A percentile compares a stretch with the other conserved stretches of the same genome.
These are phyloP conservation scores for Rhynchophorus ferrugineus DNA, from an alignment of 1,140 invertebrate genomes.

Conservation along the genomic window DNA sequence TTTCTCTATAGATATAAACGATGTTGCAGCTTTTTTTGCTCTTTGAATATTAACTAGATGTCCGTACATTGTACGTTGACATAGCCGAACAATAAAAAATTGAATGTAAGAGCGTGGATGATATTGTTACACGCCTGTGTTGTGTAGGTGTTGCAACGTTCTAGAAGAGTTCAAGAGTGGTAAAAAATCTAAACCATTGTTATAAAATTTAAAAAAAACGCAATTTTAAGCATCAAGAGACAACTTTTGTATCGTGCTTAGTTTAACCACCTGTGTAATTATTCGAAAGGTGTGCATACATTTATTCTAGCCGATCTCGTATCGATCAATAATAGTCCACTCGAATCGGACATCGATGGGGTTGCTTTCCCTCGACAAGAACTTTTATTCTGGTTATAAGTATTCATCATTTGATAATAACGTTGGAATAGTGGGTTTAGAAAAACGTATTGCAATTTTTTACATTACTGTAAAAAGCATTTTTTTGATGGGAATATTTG, in stretches of 20 bases:
- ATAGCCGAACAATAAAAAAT: background rate
- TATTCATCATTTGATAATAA: too few relatives aligned
- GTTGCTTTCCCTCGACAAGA: too few relatives aligned
- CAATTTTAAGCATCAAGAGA: slow-evolving; percentile 6
- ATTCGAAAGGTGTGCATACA: slow-evolving; percentile 1
- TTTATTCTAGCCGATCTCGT: background rate
- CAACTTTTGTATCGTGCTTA: slow-evolving; percentile 16
- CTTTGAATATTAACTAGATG: background rate
- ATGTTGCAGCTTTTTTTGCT: background rate
- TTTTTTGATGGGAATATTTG: too few relatives aligned
- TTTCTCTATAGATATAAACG: too few relatives aligned
- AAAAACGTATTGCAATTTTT: too few relatives aligned
- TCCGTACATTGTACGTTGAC: background rate
- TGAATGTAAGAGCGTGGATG: background rate
- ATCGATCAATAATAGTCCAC: background rate
- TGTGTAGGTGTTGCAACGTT: slow-evolving; percentile 8
- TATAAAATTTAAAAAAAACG: slow-evolving; percentile 9
- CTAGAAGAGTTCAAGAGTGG: slow-evolving; percentile 13
- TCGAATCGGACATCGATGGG: too few relatives aligned
- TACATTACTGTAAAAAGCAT: too few relatives aligned
- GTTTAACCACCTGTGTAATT: slow-evolving; percentile 15
- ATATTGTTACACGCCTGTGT: background rate
- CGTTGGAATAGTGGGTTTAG: too few relatives aligned
- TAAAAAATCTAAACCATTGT: slow-evolving; percentile 13
- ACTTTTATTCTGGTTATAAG: too few relatives aligned